Base-by-base conservation (phyloP, 2,888 invertebrate species). In the Rotaria sp. region DNA sequence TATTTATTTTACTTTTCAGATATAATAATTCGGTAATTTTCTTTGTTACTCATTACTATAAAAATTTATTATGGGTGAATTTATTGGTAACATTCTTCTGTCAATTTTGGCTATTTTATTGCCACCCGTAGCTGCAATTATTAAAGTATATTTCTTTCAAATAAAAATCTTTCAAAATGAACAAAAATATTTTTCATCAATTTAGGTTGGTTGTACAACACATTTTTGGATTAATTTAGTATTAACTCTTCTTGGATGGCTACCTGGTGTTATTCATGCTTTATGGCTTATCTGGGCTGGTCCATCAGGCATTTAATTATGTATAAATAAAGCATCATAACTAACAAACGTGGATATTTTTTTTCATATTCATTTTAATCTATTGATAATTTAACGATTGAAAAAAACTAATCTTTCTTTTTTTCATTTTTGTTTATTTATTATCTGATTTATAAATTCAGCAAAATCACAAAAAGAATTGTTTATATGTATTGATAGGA, bases 181-280 rank as follows among this genome's bases (percentile, higher is more conserved):
- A 13, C 3, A 59, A n/a, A 30, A n/a, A 15, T n/a, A 11, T 59
- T 30, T n/a, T n/a, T 1, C 8, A 57, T 24, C 8, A 10, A 21
- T 11, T 30, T 67, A 67, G 67, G 80, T 80, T 26, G 80, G 80
- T 45, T 80, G 80, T 45, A 26, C 80, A 45, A 45, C 18, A 7
- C 80, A 80, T 18, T 45, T 80, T 45, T 80, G 24, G 41, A 80
- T 80, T n/a, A 80, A 45, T 80, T 0, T 80, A 13, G 8, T 45
- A 45, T 45, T 80, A n/a, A 80, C 80, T 45, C 11, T 80, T 26
- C 15, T 80, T 26, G 80, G 80, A 41, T 80, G 45, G 80, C 15
- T 80, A 26, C 80, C 80, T 45, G 80, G 80, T n/a, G 15, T n/a
- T n/a, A 41, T 80, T n/a, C 80, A 80, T 80, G 80, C 45, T 3